Conservation (phyloP, 2,797 vertebrate genomes). For the Chanos chanos region DNA sequence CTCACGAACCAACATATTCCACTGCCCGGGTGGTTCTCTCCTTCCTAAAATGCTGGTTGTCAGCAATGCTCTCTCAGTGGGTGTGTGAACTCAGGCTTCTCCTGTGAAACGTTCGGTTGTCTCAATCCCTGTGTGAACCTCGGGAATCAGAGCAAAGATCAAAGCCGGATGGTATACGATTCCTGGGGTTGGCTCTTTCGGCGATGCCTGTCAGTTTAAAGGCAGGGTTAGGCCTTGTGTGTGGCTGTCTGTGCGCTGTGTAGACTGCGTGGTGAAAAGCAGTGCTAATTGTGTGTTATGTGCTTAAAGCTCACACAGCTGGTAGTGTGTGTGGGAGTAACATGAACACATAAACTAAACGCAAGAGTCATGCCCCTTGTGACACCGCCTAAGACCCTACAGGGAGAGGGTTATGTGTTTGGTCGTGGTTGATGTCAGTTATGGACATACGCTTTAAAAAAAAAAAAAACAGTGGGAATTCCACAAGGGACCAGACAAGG, state of each 20-base stretch:
- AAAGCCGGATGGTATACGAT: slow-evolving; percentile 20
- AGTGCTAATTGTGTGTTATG: neutral
- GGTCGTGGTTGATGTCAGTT: neutral
- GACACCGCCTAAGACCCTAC: too few species aligned
- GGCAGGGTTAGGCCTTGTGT: neutral
- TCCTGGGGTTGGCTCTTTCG: slow-evolving; percentile 17
- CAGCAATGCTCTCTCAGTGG: slow-evolving; percentile 9
- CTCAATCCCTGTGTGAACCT: slow-evolving; percentile 15
- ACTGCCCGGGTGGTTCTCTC: slow-evolving; percentile 8
- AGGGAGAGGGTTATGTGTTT: neutral
- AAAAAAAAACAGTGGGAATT: too few species aligned
- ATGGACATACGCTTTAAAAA: neutral
- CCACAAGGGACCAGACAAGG: too few species aligned
- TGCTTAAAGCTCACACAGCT: too few species aligned
- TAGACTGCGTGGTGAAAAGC: neutral
- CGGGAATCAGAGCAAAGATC: slow-evolving; percentile 9
- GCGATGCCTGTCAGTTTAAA: slow-evolving; percentile 19
- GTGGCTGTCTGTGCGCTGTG: neutral
- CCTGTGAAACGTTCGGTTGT: neutral
- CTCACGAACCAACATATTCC: slow-evolving; percentile 19
- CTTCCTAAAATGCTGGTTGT: slow-evolving; percentile 26
- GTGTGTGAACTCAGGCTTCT: neutral
- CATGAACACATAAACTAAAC: too few species aligned
- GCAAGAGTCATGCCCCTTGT: too few species aligned
- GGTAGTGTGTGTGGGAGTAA: too few species aligned